Base-by-base conservation (phyloP, 2,888 invertebrate species). In the Chrysomela aeneicollis region DNA sequence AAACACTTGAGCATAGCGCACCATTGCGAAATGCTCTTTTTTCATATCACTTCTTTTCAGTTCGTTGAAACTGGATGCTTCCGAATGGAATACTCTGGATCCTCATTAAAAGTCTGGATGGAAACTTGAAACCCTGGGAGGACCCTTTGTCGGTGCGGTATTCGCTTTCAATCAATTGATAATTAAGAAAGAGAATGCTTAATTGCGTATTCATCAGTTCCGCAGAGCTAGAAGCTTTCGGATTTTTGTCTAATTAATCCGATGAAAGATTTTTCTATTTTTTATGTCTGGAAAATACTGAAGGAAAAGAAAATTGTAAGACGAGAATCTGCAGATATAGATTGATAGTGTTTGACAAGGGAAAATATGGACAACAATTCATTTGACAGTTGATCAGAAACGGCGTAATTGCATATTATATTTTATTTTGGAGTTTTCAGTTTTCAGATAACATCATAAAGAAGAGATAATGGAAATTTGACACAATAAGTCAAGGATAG, bases 121-220 rank as follows among this genome's bases (percentile, higher is more conserved):
- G 42, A 12, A 42, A 42, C 42, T 42, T n/a, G 42, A 42, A 15
- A 42, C 42, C n/a, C 15, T n/a, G 15, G 15, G 12, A n/a, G 42
- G 15, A 26, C 6, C 15, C 4, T 15, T n/a, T 12, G 35, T 19
- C 19, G 35, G 53, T 22, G 15, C 55, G 22, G 42, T 55, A 21
- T 55, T 26, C 15, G 35, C 55, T 42, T 42, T 46, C 57, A 57
- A 57, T 57, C 57, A 57, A 57, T 57, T 57, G 57, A 57, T 46
- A 57, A 57, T 57, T 57, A 26, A 57, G 55, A 46, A 57, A 46
- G 46, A 57, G 37, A 46, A 9, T 57, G 57, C 57, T 46, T 57
- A 26, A 57, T 57, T 47, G 57, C 47, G 47, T 30, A 42, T 57
- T 15, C 42, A 22, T 57, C 37, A 26, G 46, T 57, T 15, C 26